Percentiles rank a stretch among this genome's conserved stretches.
phyloP scores from a whole-genome alignment of 2,888 invertebrate species.

The Phaonia tiefii region DNA sequence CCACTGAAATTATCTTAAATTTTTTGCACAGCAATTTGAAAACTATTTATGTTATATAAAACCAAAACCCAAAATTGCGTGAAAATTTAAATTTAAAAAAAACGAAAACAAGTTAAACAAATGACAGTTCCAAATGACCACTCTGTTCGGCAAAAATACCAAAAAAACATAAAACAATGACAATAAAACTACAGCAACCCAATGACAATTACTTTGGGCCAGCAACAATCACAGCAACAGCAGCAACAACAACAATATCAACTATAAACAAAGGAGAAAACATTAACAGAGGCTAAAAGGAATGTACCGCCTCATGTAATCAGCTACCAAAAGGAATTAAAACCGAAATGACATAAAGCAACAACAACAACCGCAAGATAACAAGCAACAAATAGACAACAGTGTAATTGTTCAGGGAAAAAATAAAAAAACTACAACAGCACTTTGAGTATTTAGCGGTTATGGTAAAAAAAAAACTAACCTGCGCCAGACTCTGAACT shows the following conservation, averaged over 20 bases:
- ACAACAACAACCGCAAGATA: background rate
- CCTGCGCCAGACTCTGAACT: too few species aligned
- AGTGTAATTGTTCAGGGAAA: conserved; percentile 53
- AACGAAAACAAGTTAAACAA: conserved; percentile 5
- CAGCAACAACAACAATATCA: background rate
- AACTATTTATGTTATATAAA: background rate
- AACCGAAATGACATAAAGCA: conserved; percentile 43
- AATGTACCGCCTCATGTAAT: conserved; percentile 65
- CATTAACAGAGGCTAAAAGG: conserved; percentile 52
- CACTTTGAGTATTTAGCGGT: too few species aligned
- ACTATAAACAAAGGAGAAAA: background rate
- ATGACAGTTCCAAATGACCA: conserved; percentile 18
- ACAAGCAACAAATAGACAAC: conserved; percentile 49
- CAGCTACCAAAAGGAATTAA: conserved; percentile 61
- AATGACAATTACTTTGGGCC: background rate
- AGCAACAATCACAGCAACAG: conserved; percentile 1
- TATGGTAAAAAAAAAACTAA: background rate
- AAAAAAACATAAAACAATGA: background rate
- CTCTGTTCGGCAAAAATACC: background rate
- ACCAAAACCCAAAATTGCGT: background rate
- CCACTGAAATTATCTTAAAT: too few species aligned
- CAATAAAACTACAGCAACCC: conserved; percentile 7
- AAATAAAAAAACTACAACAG: conserved; percentile 22
- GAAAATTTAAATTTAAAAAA: conserved; percentile 8
- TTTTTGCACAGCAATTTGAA: conserved; percentile 14